Evolutionary conservation across 2,888 invertebrate species (phyloP), one percentile per base, ranked within the genome.

Genomic region (Orthonevra nobilis): DNA sequence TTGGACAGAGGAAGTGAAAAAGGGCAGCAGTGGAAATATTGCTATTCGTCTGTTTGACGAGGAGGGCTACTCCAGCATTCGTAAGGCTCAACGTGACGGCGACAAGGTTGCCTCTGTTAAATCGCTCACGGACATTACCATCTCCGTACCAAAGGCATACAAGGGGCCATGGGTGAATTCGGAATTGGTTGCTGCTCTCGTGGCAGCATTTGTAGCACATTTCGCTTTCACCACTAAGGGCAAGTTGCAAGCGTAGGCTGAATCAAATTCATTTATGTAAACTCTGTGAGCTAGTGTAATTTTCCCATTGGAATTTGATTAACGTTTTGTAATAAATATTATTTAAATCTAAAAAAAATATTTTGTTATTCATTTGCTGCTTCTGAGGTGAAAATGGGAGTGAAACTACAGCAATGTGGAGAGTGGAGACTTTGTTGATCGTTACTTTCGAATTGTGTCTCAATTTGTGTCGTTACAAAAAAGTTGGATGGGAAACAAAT

Each of bases 111-210:
- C 91, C 19, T 88, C 90, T 19, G 91, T 95, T 1, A 91, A 92
- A 81, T 92, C 94, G 4, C 88, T 95, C 14, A 92, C 92, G 79
- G 92, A 92, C 50, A 90, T 96, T 60, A 89, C 90, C 9, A 89
- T 96, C 5, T 91, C 92, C 82, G 94, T 95, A 84, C 92, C 93
- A 58, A 93, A 94, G 86, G 94, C 97, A 50, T 97, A 96, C 90
- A 94, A 93, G 79, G 98, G 98, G 0, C 97, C 97, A 2, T 95
- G 95, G 94, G 92, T 98, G 58, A 97, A 97, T 89, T 96, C 97
- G 0, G 97, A 98, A 90, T 92, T 97, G 32, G 90, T 98, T 50
- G 98, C 97, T 5, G 94, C 95, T 3, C 90, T 92, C 9, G 88
- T 95, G 1, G 94, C 96, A 1, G 91, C 94, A 75, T 87, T 94